phyloP scores from a whole-genome alignment of 2,797 vertebrate genomes.

The Pterois miles region DNA sequence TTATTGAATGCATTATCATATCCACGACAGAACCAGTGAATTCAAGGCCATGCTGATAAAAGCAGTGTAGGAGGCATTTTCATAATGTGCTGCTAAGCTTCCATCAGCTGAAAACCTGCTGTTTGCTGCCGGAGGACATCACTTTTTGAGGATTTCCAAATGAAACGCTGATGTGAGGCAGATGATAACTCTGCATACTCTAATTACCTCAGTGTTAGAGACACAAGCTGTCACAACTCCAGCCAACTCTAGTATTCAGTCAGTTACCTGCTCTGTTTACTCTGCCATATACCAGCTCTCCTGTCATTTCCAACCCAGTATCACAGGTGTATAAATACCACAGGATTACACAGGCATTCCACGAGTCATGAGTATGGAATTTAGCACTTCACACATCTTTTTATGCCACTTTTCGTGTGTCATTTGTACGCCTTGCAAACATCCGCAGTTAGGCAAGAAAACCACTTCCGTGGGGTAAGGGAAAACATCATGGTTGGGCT shows the following conservation, averaged over 20 bases:
- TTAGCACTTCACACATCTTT: no score
- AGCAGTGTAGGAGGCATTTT: slow-evolving; percentile 74
- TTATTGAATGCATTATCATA: slow-evolving; percentile 61
- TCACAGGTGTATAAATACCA: no score
- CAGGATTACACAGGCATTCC: no score
- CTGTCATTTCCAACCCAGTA: background rate
- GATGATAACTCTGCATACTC: slow-evolving; percentile 33
- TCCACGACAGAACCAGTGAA: slow-evolving; percentile 16
- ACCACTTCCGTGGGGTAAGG: no score
- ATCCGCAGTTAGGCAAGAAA: no score
- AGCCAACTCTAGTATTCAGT: background rate
- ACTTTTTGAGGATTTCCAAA: slow-evolving; percentile 42
- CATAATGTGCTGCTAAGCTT: slow-evolving; percentile 38
- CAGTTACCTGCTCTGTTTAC: background rate
- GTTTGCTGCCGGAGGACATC: slow-evolving; percentile 42
- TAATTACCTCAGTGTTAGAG: slow-evolving; percentile 22
- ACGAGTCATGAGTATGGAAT: no score
- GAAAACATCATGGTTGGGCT: no score
- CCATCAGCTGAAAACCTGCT: slow-evolving; percentile 47
- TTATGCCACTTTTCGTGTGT: no score
- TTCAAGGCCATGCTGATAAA: slow-evolving; percentile 41
- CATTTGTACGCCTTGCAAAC: no score
- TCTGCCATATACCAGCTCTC: background rate
- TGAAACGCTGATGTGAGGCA: slow-evolving; percentile 30
- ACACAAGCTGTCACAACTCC: slow-evolving; percentile 5